Conservation (phyloP, 2,113 vertebrate genomes). For the Ailurus styani region DNA sequence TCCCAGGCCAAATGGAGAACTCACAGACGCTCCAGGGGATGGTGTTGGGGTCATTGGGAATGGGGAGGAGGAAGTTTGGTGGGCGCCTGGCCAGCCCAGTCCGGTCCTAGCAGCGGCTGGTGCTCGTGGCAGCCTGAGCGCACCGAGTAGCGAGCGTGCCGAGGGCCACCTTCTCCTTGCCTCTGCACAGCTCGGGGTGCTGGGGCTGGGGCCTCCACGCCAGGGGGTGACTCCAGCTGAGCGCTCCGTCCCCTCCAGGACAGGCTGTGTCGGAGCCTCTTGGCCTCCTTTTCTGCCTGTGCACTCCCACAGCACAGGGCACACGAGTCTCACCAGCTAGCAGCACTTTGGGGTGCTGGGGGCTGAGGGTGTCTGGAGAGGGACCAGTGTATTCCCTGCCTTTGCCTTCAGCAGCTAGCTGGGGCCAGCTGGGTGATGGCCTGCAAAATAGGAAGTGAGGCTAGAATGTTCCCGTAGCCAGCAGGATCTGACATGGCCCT, state of each 20-base stretch:
- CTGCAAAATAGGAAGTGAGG: neutral
- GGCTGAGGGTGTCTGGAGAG: no score
- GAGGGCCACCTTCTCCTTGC: accelerated
- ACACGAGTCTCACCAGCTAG: neutral
- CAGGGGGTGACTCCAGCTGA: no score
- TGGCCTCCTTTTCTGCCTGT: neutral
- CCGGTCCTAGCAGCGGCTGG: accelerated
- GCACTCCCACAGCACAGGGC: neutral
- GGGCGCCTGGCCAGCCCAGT: accelerated
- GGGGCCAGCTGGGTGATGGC: neutral
- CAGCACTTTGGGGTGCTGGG: neutral
- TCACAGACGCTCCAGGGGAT: accelerated
- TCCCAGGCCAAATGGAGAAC: neutral
- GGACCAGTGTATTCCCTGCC: neutral
- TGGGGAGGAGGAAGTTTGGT: neutral
- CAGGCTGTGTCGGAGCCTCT: neutral
- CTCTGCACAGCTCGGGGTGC: accelerated
- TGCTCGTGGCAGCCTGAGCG: accelerated
- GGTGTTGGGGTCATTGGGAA: accelerated
- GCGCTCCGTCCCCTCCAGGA: neutral
- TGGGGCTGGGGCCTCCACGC: accelerated
- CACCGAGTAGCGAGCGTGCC: accelerated
- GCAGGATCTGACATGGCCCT: neutral
- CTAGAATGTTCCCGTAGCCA: no score
- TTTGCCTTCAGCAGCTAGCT: neutral